phyloP scores from a whole-genome alignment of 1,140 invertebrate genomes.

The Ctenoplectra terminalis region DNA sequence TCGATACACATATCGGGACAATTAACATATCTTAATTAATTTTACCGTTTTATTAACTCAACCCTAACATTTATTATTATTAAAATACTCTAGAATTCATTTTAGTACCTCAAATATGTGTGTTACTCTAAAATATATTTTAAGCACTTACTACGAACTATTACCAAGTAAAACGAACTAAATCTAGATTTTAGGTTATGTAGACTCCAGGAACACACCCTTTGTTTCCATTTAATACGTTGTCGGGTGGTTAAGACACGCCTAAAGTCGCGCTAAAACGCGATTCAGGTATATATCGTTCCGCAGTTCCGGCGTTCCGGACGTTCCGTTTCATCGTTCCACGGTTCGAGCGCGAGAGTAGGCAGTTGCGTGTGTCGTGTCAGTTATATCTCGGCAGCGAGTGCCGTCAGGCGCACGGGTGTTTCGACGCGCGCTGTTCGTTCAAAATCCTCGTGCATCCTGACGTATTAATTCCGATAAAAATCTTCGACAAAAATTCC shows the following conservation, averaged over 20 bases:
- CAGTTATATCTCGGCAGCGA: constrained; percentile 82
- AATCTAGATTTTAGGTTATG: neutral
- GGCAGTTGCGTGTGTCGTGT: constrained; percentile 77
- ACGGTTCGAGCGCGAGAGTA: constrained; percentile 66
- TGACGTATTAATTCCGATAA: neutral
- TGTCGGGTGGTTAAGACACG: constrained; percentile 33
- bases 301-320: constrained; percentile 69
- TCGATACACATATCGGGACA: neutral
- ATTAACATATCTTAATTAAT: neutral
- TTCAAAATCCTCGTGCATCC: constrained; percentile 53
- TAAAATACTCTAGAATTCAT: too few species aligned
- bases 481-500: neutral
- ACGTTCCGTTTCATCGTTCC: constrained; percentile 52
- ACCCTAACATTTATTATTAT: neutral
- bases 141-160: too few species aligned
- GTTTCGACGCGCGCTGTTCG: constrained; percentile 49
- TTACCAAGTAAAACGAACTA: constrained; percentile 6
- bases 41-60: neutral
- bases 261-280: constrained; percentile 45
- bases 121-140: neutral
- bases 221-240: constrained; percentile 13
- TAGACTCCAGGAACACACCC: constrained; percentile 15
- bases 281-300: constrained; percentile 49
- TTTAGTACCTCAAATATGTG: too few species aligned
- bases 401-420: constrained; percentile 74